phyloP scores from a whole-genome alignment of 2,888 invertebrate species.

The Gortyna flavago region DNA sequence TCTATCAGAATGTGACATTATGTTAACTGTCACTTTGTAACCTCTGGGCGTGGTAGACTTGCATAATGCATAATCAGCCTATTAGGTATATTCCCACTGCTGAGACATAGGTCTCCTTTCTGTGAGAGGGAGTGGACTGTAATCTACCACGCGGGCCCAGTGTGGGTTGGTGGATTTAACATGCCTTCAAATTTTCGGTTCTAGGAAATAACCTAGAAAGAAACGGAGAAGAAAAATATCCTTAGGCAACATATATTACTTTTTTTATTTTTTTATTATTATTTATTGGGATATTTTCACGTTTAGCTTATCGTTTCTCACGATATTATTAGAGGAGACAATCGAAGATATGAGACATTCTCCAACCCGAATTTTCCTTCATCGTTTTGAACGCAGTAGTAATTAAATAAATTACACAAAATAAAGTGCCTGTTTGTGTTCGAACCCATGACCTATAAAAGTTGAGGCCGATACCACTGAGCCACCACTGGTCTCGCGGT shows the following conservation, averaged over 20 bases:
- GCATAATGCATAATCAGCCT: too few species aligned
- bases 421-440: not conserved
- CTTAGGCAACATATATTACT: too few species aligned
- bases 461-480: not conserved
- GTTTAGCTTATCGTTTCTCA: too few species aligned
- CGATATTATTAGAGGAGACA: too few species aligned
- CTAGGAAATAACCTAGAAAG: too few species aligned
- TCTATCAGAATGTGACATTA: constrained; percentile 47
- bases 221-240: too few species aligned
- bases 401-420: not conserved
- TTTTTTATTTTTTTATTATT: too few species aligned
- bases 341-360: too few species aligned
- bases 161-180: not conserved
- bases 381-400: not conserved
- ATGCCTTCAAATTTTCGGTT: not conserved
- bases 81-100: too few species aligned
- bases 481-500: not conserved
- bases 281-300: too few species aligned
- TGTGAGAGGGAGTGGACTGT: not conserved
- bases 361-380: too few species aligned
- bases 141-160: not conserved
- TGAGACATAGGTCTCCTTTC: not conserved
- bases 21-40: constrained; percentile 15
- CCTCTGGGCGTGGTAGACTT: constrained; percentile 2
- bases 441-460: not conserved